Evolutionary conservation across 2,888 invertebrate genomes (phyloP), one percentile per base, ranked within the genome.

Genomic region (Cynaeus angustus): DNA sequence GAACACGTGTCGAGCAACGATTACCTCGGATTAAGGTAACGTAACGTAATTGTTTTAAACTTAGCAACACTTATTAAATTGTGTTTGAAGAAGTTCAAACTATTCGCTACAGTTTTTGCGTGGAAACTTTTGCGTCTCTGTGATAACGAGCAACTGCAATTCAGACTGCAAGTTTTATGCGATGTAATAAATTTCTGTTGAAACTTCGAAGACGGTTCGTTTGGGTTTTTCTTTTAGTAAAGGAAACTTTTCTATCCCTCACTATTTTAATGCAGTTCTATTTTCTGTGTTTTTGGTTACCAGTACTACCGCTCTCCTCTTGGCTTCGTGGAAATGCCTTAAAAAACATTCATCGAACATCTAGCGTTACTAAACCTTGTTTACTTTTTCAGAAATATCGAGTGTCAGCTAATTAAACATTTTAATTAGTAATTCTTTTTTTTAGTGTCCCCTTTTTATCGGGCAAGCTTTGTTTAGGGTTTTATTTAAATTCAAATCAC

Each of bases 401-500:
- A 56, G 41, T 12, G 21, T 41, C 41, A 56, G 41, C 41, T 55
- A 66, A 56, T 66, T 58, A 41, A 66, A 45, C 65, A 50, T 37
- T 58, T 58, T 66, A 69, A 69, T 69, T 69, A 59, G 59, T 55
- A 59, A 70, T 70, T 66, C 30, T 16, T 37, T 52, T 38, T 66
- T 45, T 52, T 59, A 68, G 64, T 66, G 65, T 33, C 21, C 38
- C 28, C 59, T 45, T 59, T 59, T 59, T 66, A 70, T 70, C 66
- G 66, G 37, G 33, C 7, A 5, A 28, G 53, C 53, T 61, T 66
- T 70, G 62, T 68, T 68, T 61, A 53, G 59, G 48, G 66, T 70
- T 72, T 68, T 64, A 70, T 72, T 72, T 68, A 72, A 72, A 72
- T 72, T 72, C 72, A 66, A 70, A 72, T 72, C 72, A 72, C 72